A percentile compares a stretch with the other conserved stretches of the same genome.
Evolutionary conservation across 2,113 vertebrate genomes (phyloP).

Genomic region (Neolamprologus toae): DNA sequence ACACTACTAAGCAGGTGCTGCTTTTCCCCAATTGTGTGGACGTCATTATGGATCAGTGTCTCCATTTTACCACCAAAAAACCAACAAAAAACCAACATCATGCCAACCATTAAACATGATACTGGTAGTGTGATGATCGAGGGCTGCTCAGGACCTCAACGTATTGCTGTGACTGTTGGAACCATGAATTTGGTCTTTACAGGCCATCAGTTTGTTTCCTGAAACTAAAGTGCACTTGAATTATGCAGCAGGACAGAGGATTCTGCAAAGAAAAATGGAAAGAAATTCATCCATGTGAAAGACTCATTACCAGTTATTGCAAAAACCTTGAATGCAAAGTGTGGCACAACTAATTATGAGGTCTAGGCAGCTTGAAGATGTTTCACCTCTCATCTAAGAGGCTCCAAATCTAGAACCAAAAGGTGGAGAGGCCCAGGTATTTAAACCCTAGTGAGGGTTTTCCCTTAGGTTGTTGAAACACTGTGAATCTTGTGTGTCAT

Average conservation of each 20-base stretch:
- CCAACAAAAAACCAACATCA: accelerated
- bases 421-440: neutral
- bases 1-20: neutral
- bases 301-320: neutral
- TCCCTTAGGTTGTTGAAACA: neutral
- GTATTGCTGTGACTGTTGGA: neutral
- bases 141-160: neutral
- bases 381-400: neutral
- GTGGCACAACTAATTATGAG: neutral
- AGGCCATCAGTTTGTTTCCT: neutral
- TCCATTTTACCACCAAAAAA: neutral
- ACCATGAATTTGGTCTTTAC: neutral
- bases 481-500: neutral
- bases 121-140: neutral
- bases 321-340: neutral
- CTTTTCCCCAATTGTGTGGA: neutral
- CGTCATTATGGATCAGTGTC: neutral
- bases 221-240: neutral
- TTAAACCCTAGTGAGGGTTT: neutral
- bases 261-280: neutral
- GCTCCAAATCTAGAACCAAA: neutral
- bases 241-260: neutral
- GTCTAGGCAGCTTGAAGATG: neutral
- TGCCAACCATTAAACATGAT: neutral
- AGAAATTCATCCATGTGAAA: neutral